phyloP scores from a whole-genome alignment of 2,113 vertebrate species.

The Macaca mulatta region DNA sequence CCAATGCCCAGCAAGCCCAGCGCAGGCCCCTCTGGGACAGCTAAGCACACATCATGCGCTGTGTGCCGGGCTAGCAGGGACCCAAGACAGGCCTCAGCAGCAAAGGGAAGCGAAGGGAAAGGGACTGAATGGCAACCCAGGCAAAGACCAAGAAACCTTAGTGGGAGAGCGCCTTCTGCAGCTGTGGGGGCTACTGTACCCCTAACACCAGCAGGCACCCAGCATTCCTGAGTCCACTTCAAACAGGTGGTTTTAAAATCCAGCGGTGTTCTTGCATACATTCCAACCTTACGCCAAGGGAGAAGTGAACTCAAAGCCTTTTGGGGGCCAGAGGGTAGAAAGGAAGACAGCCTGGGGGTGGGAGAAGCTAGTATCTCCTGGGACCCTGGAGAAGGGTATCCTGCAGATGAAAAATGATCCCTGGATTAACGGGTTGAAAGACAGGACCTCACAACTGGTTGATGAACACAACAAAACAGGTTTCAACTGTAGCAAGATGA shows the following conservation, averaged over 20 bases:
- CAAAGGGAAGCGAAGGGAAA: not conserved
- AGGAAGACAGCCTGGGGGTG: not conserved
- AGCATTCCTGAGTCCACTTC: not conserved
- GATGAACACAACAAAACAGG: not conserved
- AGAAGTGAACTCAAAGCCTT: not conserved
- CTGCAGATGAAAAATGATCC: not conserved
- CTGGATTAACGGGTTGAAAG: not conserved
- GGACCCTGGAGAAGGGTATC: not conserved
- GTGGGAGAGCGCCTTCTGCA: not conserved
- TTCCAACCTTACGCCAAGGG: not conserved
- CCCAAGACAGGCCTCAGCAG: accelerated
- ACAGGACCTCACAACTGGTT: not conserved
- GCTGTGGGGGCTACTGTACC: not conserved
- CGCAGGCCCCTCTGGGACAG: not conserved
- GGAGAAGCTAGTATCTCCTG: not conserved
- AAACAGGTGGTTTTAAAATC: not conserved
- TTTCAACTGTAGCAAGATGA: not conserved
- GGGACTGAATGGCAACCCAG: not conserved
- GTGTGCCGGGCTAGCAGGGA: not conserved
- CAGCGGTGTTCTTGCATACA: not conserved
- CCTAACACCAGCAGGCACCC: not conserved
- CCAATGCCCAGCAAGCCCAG: not conserved
- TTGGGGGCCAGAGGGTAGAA: not conserved
- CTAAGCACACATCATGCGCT: accelerated
- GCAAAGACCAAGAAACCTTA: not conserved